phyloP scores from a whole-genome alignment of 2,888 invertebrate genomes.

The Limnephilus auricula region DNA sequence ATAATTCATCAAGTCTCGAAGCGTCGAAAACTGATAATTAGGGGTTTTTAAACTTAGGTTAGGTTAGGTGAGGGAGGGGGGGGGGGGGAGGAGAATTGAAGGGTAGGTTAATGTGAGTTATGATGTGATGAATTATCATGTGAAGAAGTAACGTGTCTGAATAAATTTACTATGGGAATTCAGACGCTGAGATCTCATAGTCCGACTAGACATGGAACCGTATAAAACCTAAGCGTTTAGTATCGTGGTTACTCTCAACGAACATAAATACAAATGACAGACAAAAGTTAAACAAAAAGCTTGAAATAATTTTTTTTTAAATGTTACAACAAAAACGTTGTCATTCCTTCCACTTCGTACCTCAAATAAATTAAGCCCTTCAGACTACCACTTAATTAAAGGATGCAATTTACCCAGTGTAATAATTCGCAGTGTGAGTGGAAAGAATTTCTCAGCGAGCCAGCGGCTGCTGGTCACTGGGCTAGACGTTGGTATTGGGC shows the following conservation, averaged over 20 bases:
- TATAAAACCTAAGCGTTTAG: neutral
- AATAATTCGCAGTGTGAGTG: constrained; percentile 41
- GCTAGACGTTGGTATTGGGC: neutral
- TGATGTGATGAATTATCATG: too few relatives aligned
- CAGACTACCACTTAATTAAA: constrained; percentile 52
- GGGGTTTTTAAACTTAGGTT: too few relatives aligned
- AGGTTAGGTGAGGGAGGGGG: too few relatives aligned
- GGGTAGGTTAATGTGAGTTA: too few relatives aligned
- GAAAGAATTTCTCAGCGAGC: constrained; percentile 14
- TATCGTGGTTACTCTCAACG: neutral
- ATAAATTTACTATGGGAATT: too few relatives aligned
- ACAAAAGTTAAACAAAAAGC: neutral
- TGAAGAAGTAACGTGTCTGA: too few relatives aligned
- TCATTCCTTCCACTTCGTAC: neutral
- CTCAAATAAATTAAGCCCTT: constrained; percentile 17
- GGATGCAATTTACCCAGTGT: constrained; percentile 53
- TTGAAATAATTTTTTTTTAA: neutral
- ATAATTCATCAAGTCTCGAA: too few relatives aligned
- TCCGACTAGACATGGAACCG: too few relatives aligned
- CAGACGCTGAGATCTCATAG: too few relatives aligned
- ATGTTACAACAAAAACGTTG: neutral
- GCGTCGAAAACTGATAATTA: too few relatives aligned
- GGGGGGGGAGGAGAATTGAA: too few relatives aligned
- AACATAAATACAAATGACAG: neutral
- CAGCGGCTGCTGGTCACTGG: neutral